Conservation (phyloP, 2,113 vertebrate species). For the Cygnus atratus region DNA sequence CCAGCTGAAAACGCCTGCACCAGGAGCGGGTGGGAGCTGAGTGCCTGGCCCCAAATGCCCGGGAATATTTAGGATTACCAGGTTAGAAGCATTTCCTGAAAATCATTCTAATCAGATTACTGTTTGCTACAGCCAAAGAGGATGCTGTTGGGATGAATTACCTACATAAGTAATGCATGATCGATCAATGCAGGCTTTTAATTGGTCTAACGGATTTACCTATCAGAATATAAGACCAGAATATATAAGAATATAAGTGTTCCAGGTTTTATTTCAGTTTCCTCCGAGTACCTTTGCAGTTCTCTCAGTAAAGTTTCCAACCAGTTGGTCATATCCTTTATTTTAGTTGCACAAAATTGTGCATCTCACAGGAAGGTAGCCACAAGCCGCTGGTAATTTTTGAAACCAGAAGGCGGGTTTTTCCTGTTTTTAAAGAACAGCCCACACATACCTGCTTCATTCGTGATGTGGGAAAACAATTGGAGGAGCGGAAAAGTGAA, state of each 20-base stretch:
- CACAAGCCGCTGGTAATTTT: conserved; percentile 17
- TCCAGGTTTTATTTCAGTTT: not conserved
- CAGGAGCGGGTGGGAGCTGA: too few species aligned
- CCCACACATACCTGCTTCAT: conserved; percentile 8
- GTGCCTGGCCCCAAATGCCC: not conserved
- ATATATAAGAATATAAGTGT: too few species aligned
- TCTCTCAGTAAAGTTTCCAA: not conserved
- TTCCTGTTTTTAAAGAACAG: conserved; percentile 35
- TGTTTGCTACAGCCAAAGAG: not conserved
- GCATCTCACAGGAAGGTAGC: conserved; percentile 8
- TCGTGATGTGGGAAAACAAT: conserved; percentile 19
- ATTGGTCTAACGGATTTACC: not conserved
- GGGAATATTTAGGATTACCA: conserved; percentile 13
- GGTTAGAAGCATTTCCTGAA: conserved; percentile 33
- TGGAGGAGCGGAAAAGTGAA: not conserved
- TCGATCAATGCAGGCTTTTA: conserved; percentile 29
- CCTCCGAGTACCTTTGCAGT: not conserved
- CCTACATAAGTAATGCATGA: not conserved
- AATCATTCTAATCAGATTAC: conserved; percentile 30
- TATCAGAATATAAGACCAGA: not conserved
- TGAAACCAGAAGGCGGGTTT: conserved; percentile 10
- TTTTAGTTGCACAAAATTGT: conserved; percentile 28
- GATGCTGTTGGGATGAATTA: conserved; percentile 41
- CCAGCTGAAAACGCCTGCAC: not conserved
- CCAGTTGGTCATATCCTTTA: conserved; percentile 8